Evolutionary conservation across 2,113 vertebrate species (phyloP), one percentile per base, ranked within the genome.

Genomic region (Oplegnathus fasciatus): DNA sequence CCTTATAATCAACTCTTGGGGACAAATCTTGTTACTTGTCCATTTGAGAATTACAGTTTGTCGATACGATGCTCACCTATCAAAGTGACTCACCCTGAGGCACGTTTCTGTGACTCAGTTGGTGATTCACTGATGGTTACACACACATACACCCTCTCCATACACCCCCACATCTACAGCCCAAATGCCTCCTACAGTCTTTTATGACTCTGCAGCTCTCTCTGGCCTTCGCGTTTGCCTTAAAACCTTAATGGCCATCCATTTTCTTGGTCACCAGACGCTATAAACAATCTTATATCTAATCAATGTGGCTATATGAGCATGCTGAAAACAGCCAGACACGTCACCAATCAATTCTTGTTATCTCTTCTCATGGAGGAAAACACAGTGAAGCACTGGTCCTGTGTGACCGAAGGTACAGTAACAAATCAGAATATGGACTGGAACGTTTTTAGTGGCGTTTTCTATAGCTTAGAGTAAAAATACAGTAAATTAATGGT

Each of bases 21-120:
- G 58, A 85, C 61, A 88, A 91, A 93, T 89, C 88, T 88, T 1
- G 52, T 91, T 88, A 92, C 20, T 42, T 68, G 65, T 85, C 89
- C 84, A 87, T 90, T 83, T 92, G 64, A 69, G 24, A 80, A 91
- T 88, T 89, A 64, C 37, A 84, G 78, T 61, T 84, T 67, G 44
- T 82, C 57, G 5, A 89, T 69, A 55, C 1, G 2, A 69, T 18
- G 64, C 18, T 83, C 79, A 87, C 80, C 78, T 75, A 77, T 88
- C 40, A 89, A 82, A 91, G 79, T 91, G 93, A 92, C 76, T 91
- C 89, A 90, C 58, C 76, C 71, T 2, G 48, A 84, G 68, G 80
- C 78, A 88, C 55, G 54, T 85, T 85, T 78, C 54, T 67, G 69
- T 88, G 86, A 86, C 80, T 88, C 85, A 89, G 50, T 37, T 55